Conservation (phyloP, 1,140 invertebrate species). For the fruit fly (Drosophila melanogaster) region Release_6_plus_ISO1_MT NC_004354.4:13539501-13540000, state of each 20-base stretch:
- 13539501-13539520: constrained; percentile 17
- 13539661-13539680: no score
- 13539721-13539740: constrained; percentile 27
- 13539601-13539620: no score
- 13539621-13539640: no score
- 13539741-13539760: constrained; percentile 35
- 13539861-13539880: constrained; percentile 75
- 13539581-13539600: no score
- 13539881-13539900: constrained; percentile 75
- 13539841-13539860: constrained; percentile 75
- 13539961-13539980: constrained; percentile 73
- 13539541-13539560: background rate
- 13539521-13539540: background rate
- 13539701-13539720: background rate
- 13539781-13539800: constrained; percentile 31
- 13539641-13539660: no score
- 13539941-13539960: constrained; percentile 60
- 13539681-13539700: background rate
- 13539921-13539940: constrained; percentile 18
- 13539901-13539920: constrained; percentile 54
- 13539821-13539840: constrained; percentile 75
- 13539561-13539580: background rate
- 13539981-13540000: constrained; percentile 19
- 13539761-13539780: constrained; percentile 17
- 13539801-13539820: constrained; percentile 36